Evolutionary conservation across 2,113 vertebrate species (phyloP), one percentile per base, ranked within the genome.

Genomic region (Scytalopus superciliaris): DNA sequence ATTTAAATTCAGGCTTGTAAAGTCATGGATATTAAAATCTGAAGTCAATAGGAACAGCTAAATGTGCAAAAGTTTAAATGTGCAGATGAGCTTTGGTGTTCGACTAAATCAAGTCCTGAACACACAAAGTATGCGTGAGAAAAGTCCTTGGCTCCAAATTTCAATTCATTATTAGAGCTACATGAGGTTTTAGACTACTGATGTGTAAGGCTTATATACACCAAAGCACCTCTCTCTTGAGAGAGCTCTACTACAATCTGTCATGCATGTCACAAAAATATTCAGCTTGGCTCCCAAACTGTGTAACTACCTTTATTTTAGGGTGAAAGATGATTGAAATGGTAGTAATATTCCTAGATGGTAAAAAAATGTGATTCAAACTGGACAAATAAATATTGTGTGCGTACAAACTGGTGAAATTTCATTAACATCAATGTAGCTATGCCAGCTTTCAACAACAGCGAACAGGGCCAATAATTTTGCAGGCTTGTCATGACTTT

Each of bases 401-500:
- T 19, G 35, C n/a, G 25, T 52, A 72, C 10, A 68, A 57, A 91
- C 1, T 9, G 27, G n/a, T 68, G 66, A 78, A 24, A 59, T 60
- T 40, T 75, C 62, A 50, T 23, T 73, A 85, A 68, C 12, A 21
- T 15, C 12, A 42, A 2, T 12, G 31, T 19, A 75, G 40, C 9
- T 3, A 3, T 27, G 52, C 23, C 66, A 85, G 22, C 16, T 87
- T 53, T 40, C 0, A 0, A n/a, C 0, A 4, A 44, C 14, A 76
- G 40, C 24, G 33, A 79, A 76, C 7, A 25, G 24, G 21, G 69
- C 22, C 25, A 82, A 17, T 52, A 60, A 75, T 57, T 84, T 18
- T 73, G n/a, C 57, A 87, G 62, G 25, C 74, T 72, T 50, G 53
- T 50, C 8, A 2, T 28, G 78, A 44, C 87, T 92, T 77, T 62